Evolutionary conservation across 2,113 vertebrate genomes (phyloP), one percentile per base, ranked within the genome.

Genomic region (Copsychus sechellarum): DNA sequence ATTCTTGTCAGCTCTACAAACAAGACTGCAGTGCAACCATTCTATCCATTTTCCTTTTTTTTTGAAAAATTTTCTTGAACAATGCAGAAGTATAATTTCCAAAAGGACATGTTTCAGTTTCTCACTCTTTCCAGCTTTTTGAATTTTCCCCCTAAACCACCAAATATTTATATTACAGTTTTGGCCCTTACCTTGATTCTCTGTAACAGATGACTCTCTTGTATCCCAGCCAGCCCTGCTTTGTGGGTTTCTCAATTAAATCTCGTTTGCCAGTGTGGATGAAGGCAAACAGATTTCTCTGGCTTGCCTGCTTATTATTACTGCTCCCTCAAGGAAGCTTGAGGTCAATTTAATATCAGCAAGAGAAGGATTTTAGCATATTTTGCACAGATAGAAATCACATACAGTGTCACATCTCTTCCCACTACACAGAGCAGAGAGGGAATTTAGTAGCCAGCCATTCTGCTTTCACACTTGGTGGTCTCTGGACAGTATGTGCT

Each of bases 401-500:
- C 31, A 47, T 38, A 45, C 23, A 34, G 4, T 81, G 50, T 53
- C 1, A 2, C 58, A 45, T 82, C 15, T 60, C 50, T 76, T 12
- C 36, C 33, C 31, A 1, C 31, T 29, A 18, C 3, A 3, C n/a
- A 28, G 36, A 79, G 57, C 18, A 60, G 57, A 91, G 66, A 53
- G 53, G 9, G 58, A 71, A 84, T 57, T 83, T 3, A 1, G 81
- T 86, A 87, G 43, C 57, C 77, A 93, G n/a, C 36, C 56, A 34
- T 74, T 77, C 92, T 89, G 92, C 73, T 89, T 34, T 79, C 94
- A 69, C 81, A 76, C 94, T 86, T 91, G 86, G 77, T 81, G 81
- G 91, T 91, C 81, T 81, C 29, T 15, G n/a, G 80, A 58, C 92
- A 94, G 42, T 62, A 95, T 93, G 92, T 54, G 69, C 86, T 81